phyloP scores from a whole-genome alignment of 2,113 vertebrate genomes.

The Tetrao urogallus region DNA sequence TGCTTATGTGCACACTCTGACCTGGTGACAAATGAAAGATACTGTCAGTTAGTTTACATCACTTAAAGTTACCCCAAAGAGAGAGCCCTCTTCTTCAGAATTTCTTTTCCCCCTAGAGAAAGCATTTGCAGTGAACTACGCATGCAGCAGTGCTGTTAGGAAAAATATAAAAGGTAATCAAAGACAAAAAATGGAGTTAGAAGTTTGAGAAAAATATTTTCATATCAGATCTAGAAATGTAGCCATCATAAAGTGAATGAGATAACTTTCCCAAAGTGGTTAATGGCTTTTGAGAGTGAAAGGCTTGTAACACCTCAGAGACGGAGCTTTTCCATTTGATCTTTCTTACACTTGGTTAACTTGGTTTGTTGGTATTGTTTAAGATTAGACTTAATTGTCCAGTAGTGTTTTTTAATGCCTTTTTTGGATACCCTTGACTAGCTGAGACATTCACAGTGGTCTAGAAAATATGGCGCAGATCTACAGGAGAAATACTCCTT shows the following conservation, averaged over 20 bases:
- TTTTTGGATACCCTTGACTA: neutral
- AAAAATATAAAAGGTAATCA: neutral
- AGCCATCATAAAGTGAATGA: neutral
- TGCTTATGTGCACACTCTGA: conserved; percentile 17
- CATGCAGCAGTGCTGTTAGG: neutral
- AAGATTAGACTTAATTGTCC: neutral
- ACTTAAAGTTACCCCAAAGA: conserved; percentile 19
- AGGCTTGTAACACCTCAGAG: neutral
- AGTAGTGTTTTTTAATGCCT: neutral
- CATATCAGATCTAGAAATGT: neutral
- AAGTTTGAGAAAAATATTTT: conserved; percentile 4
- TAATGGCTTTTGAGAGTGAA: neutral
- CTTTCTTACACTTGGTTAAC: neutral
- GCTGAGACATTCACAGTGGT: neutral
- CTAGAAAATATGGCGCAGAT: neutral
- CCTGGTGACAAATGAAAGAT: conserved; percentile 31
- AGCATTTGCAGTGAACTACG: neutral
- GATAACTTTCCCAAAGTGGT: neutral
- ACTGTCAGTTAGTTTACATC: neutral
- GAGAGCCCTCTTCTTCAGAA: neutral
- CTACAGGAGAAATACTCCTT: neutral
- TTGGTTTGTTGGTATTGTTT: neutral
- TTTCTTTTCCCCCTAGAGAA: neutral
- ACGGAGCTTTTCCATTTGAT: neutral
- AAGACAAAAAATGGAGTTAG: neutral